phyloP scores from a whole-genome alignment of 1,140 invertebrate genomes.

The Polyergus mexicanus region DNA sequence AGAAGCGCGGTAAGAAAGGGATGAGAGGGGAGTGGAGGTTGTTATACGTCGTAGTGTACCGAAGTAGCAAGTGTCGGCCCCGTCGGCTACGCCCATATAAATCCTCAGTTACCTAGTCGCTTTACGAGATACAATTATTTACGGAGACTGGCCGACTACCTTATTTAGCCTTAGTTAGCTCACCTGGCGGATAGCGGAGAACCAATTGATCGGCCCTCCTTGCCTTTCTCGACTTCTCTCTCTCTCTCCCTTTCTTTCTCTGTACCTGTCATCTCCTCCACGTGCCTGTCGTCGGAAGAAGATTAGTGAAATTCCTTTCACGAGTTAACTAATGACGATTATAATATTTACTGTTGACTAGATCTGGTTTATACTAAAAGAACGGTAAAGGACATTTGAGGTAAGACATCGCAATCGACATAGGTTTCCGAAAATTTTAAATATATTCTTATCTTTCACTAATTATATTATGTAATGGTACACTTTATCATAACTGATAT shows the following conservation, averaged over 20 bases:
- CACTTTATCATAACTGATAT: no score
- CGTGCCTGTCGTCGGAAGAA: not conserved
- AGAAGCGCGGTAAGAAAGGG: constrained; percentile 32
- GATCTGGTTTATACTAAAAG: no score
- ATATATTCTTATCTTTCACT: no score
- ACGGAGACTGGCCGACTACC: constrained; percentile 76
- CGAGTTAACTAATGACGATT: not conserved
- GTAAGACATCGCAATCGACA: no score
- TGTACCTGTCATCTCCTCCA: constrained; percentile 47
- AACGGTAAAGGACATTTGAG: no score
- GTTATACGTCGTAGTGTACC: constrained; percentile 71
- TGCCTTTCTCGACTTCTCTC: constrained; percentile 21
- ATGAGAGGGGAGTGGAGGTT: constrained; percentile 45
- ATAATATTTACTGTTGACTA: not conserved
- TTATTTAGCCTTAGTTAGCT: constrained; percentile 81
- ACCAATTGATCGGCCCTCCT: constrained; percentile 74
- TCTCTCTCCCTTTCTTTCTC: constrained; percentile 37
- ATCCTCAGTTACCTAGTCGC: constrained; percentile 80
- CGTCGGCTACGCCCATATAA: constrained; percentile 82
- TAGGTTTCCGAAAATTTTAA: no score
- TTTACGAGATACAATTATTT: constrained; percentile 84
- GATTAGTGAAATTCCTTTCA: constrained; percentile 34
- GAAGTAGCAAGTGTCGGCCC: constrained; percentile 80
- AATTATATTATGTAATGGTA: no score
- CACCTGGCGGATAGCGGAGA: constrained; percentile 64